Percentiles rank a stretch among this genome's conserved stretches.
Evolutionary conservation across 2,888 invertebrate genomes (phyloP).

Genomic region (Euclidia mi): DNA sequence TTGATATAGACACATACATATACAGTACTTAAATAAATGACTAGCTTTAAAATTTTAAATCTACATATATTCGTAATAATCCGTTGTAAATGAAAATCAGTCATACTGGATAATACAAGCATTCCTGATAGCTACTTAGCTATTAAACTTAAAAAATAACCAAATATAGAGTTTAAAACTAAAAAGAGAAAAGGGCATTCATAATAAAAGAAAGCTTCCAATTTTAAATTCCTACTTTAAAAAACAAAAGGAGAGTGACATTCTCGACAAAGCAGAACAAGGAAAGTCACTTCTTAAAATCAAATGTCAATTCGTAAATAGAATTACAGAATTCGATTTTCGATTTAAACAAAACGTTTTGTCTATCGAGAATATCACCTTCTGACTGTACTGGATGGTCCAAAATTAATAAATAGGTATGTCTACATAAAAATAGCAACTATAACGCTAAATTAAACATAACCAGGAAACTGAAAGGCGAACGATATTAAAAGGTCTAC

Average conservation of each 20-base stretch:
- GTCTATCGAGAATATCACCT: conserved; percentile 21
- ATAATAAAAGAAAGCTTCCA: background rate
- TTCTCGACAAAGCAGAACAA: background rate
- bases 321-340: background rate
- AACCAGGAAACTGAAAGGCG: conserved; percentile 54
- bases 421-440: conserved; percentile 23
- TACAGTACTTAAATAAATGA: background rate
- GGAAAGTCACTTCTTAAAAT: background rate
- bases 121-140: no score
- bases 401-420: conserved; percentile 30
- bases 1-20: conserved; percentile 18
- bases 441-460: conserved; percentile 54
- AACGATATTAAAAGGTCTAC: conserved; percentile 63
- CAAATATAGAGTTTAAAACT: background rate
- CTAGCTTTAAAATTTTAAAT: no score
- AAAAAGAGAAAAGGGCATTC: background rate
- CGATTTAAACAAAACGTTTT: background rate
- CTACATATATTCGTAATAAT: no score
- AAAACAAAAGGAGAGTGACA: background rate
- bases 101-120: no score
- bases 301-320: background rate
- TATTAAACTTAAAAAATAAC: background rate
- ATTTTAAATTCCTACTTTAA: background rate
- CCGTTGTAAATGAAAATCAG: no score
- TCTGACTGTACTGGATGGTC: conserved; percentile 65